Percentiles rank a stretch among this genome's conserved stretches.
Conservation (phyloP, 2,113 vertebrate species). For the Oryzias curvinotus region DNA sequence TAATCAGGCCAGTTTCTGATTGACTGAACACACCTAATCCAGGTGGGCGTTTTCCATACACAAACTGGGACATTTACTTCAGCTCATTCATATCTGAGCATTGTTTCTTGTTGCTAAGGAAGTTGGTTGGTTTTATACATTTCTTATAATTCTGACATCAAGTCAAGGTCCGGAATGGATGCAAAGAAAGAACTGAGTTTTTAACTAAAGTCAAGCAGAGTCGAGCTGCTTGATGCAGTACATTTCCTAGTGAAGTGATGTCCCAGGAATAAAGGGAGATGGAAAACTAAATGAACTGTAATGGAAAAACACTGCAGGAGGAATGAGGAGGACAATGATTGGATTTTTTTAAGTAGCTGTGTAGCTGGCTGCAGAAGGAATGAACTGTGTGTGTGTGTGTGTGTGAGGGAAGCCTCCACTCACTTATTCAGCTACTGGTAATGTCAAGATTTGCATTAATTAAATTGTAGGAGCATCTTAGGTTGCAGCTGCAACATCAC, state of each 20-base stretch:
- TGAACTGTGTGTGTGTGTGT: background rate
- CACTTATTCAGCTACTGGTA: constrained; percentile 37
- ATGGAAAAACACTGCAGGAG: background rate
- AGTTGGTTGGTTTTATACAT: no score
- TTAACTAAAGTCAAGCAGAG: no score
- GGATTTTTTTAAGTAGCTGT: constrained; percentile 1
- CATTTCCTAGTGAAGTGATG: background rate
- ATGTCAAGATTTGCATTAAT: constrained; percentile 63
- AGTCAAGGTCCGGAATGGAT: no score
- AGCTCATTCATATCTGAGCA: no score
- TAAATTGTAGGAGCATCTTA: constrained; percentile 24
- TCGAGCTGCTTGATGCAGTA: no score
- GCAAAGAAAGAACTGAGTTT: no score
- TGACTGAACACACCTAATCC: no score
- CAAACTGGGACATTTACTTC: no score
- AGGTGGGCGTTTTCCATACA: no score
- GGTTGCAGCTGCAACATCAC: constrained; percentile 4
- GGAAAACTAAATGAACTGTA: background rate
- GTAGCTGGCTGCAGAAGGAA: constrained; percentile 3
- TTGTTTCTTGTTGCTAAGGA: no score
- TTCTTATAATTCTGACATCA: no score
- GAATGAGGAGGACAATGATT: constrained; percentile 12
- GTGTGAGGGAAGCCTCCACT: constrained; percentile 11
- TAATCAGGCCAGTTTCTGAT: no score
- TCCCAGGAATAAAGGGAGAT: background rate